A percentile compares a stretch with the other conserved stretches of the same genome.
Evolutionary conservation across 2,113 vertebrate species (phyloP).

Genomic region (Urocitellus parryii): DNA sequence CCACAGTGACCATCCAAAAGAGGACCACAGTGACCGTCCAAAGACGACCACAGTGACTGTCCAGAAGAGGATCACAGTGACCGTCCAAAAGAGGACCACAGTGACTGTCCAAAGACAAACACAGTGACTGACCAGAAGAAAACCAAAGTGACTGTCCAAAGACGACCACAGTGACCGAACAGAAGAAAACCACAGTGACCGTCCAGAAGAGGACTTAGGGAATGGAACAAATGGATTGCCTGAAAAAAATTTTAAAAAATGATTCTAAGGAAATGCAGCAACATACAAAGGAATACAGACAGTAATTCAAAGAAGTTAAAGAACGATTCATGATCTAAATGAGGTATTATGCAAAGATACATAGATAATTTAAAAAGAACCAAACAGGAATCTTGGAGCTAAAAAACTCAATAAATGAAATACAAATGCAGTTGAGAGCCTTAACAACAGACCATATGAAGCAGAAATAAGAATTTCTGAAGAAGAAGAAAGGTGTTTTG

Average conservation of each 20-base stretch:
- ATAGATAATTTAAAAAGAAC: too few species aligned
- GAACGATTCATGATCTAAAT: background rate
- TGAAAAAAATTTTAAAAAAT: background rate
- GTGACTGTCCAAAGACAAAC: background rate
- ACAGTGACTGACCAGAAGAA: fast-evolving
- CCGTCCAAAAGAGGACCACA: background rate
- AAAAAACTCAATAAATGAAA: background rate
- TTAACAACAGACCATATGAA: background rate
- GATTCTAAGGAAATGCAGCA: background rate
- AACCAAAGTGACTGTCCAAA: too few species aligned
- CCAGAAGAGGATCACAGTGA: background rate
- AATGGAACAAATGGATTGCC: background rate
- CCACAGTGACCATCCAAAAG: background rate
- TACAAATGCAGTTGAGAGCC: background rate
- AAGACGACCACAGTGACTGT: background rate
- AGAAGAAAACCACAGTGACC: background rate
- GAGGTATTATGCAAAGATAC: too few species aligned
- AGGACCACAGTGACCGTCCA: background rate
- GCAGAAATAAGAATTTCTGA: background rate
- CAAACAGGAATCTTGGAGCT: background rate
- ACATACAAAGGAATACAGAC: background rate
- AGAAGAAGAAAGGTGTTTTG: background rate
- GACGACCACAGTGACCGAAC: background rate
- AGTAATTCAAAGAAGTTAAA: background rate
- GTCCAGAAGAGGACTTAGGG: background rate